Percentiles rank a stretch among this genome's conserved stretches.
Conservation (phyloP, 2,797 vertebrate genomes). For the Rhyacichthys aspro region DNA sequence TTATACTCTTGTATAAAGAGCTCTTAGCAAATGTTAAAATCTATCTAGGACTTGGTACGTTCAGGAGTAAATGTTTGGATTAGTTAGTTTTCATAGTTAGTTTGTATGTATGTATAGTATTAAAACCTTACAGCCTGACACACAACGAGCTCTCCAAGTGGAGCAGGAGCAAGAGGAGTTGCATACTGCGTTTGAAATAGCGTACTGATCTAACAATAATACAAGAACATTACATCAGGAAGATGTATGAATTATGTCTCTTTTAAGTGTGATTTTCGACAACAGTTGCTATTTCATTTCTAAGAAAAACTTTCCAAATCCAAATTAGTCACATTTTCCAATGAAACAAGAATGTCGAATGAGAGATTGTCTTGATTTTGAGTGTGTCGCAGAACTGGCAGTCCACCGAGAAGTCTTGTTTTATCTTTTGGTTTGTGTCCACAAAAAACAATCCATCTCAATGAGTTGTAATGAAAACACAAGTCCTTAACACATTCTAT, state of each 20-base stretch:
- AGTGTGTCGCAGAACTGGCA: constrained; percentile 30
- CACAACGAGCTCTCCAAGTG: too few relatives aligned
- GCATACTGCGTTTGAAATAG: too few relatives aligned
- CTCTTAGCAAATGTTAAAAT: too few relatives aligned
- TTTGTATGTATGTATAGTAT: too few relatives aligned
- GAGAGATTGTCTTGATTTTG: constrained; percentile 41
- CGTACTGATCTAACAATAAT: background rate
- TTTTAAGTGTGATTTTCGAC: constrained; percentile 13
- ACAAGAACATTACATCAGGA: background rate
- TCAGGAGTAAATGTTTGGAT: too few relatives aligned
- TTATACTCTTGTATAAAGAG: too few relatives aligned
- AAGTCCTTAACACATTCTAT: constrained; percentile 22
- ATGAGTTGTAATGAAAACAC: constrained; percentile 54
- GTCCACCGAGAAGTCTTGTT: constrained; percentile 49
- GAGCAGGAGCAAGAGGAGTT: too few relatives aligned
- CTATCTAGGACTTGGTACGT: too few relatives aligned
- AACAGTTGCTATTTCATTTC: constrained; percentile 29
- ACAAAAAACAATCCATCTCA: constrained; percentile 70
- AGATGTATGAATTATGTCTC: constrained; percentile 1
- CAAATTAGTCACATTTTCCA: constrained; percentile 48
- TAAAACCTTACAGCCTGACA: too few relatives aligned
- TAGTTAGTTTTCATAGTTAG: too few relatives aligned
- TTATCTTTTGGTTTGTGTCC: constrained; percentile 80
- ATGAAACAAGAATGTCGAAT: constrained; percentile 34
- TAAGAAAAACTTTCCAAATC: constrained; percentile 6